Evolutionary conservation across 2,797 vertebrate species (phyloP).

Genomic region (Melopsittacus undulatus): DNA sequence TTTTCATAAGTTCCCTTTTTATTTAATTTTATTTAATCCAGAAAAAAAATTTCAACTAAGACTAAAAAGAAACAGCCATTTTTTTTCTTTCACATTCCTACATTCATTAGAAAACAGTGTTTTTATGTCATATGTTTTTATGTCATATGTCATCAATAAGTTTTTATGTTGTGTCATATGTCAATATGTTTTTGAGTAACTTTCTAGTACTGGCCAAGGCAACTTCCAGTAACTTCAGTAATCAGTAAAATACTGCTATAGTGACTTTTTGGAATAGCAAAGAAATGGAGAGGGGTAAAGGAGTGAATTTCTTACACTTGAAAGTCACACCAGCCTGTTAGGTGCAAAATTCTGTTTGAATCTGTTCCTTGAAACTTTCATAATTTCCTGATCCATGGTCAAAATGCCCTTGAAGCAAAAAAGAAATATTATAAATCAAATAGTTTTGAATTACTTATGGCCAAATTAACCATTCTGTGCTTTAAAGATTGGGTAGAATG

Average conservation of each 20-base stretch:
- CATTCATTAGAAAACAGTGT: neutral
- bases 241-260: neutral
- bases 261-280: neutral
- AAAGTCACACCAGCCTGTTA: neutral
- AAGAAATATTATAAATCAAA: neutral
- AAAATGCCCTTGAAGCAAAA: constrained; percentile 10
- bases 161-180: neutral
- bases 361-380: neutral
- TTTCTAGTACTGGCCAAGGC: neutral
- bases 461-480: neutral
- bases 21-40: neutral
- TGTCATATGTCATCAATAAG: no score
- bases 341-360: neutral
- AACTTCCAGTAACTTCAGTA: neutral
- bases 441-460: neutral
- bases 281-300: neutral
- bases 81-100: neutral
- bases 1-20: neutral
- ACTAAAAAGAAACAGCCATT: neutral
- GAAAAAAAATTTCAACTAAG: neutral
- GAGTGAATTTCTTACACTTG: neutral
- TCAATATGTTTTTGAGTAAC: neutral
- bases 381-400: neutral
- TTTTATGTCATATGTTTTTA: neutral
- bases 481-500: neutral